Conservation (phyloP, 2,888 invertebrate genomes). For the Tachina fera region DNA sequence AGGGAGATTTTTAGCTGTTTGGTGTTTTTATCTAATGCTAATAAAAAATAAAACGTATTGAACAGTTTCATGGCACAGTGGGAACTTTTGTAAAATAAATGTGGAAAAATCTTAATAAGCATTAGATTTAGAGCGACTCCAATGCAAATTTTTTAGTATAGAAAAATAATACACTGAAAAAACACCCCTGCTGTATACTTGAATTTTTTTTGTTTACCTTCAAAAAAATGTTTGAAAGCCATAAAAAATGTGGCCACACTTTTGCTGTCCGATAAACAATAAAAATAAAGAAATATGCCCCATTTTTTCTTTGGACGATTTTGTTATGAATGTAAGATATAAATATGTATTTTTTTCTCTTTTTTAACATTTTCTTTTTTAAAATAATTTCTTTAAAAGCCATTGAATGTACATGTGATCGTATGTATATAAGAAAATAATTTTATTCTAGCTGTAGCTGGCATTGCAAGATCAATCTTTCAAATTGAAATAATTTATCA, state of each 20-base stretch:
- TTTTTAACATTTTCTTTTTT: slow-evolving; percentile 9
- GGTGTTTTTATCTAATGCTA: neutral
- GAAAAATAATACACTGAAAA: too few relatives aligned
- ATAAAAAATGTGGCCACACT: slow-evolving; percentile 62
- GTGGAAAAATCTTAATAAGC: too few relatives aligned
- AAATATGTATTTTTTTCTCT: neutral
- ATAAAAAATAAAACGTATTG: too few relatives aligned
- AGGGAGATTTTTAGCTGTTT: slow-evolving; percentile 20
- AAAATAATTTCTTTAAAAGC: slow-evolving; percentile 30
- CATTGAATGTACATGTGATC: neutral
- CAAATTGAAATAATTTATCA: slow-evolving; percentile 61
- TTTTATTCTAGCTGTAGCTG: neutral
- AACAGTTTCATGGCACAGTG: too few relatives aligned
- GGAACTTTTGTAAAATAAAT: too few relatives aligned
- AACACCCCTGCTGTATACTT: neutral
- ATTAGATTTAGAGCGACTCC: too few relatives aligned
- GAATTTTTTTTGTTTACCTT: neutral
- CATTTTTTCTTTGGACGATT: slow-evolving; percentile 27
- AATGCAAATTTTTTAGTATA: too few relatives aligned
- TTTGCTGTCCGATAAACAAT: slow-evolving; percentile 63
- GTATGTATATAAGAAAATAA: neutral
- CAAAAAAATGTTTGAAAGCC: neutral
- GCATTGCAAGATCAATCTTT: slow-evolving; percentile 61
- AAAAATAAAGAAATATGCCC: slow-evolving; percentile 32
- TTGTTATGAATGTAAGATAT: slow-evolving; percentile 1